Percentiles rank a stretch among this genome's conserved stretches.
These are phyloP conservation scores for Simalia tracyae DNA, from an alignment of 2,797 vertebrate species.

Conservation along the genomic window DNA sequence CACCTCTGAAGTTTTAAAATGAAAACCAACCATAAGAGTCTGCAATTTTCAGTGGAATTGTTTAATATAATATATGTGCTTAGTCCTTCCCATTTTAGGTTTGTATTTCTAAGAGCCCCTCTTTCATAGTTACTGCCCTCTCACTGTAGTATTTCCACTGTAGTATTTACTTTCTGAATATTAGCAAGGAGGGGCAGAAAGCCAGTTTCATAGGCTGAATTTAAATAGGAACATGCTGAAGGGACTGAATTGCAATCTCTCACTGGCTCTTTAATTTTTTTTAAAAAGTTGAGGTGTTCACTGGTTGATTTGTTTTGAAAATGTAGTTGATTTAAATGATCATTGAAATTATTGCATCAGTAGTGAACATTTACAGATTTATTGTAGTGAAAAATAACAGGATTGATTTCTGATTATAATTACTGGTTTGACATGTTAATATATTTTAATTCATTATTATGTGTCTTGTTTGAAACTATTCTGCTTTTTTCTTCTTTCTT, in stretches of 20 bases:
- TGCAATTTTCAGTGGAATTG: not conserved
- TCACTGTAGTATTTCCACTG: not conserved
- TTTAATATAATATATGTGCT: not conserved
- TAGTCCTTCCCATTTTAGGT: not conserved
- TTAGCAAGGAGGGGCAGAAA: no score
- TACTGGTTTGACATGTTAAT: not conserved
- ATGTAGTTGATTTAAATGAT: not conserved
- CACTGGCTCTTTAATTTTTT: not conserved
- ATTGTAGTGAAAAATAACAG: not conserved
- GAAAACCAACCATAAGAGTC: not conserved
- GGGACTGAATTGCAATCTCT: not conserved
- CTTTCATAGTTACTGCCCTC: no score
- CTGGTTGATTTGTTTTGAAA: not conserved
- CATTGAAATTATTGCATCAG: not conserved
- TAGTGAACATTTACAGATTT: not conserved
- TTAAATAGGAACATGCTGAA: not conserved
- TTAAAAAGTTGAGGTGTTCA: not conserved
- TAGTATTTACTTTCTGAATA: not conserved
- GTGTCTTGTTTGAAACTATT: not conserved
- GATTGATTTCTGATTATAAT: not conserved
- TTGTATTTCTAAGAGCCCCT: not conserved
- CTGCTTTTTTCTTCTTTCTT: not conserved
- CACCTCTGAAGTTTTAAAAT: not conserved
- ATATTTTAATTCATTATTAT: not conserved
- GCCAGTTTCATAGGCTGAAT: not conserved